Evolutionary conservation across 2,888 invertebrate genomes (phyloP).

Genomic region (Ypsolopha sequella): DNA sequence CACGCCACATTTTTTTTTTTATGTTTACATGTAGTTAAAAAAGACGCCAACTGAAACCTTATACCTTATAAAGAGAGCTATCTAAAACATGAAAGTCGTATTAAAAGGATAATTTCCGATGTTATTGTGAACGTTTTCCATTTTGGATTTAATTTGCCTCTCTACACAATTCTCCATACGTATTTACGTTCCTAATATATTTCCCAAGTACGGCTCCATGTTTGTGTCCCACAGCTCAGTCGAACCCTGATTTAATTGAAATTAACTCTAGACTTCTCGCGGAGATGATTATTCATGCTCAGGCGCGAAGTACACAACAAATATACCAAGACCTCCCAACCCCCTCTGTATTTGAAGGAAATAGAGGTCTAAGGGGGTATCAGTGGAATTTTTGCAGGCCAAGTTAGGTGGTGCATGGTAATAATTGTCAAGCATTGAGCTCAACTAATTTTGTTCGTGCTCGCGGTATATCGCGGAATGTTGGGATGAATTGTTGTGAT

Average conservation of each 20-base stretch:
- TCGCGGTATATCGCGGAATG: background rate
- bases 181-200: too few relatives aligned
- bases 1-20: too few relatives aligned
- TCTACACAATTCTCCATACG: too few relatives aligned
- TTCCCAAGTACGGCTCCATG: too few relatives aligned
- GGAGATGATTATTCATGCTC: conserved; percentile 2
- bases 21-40: too few relatives aligned
- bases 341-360: background rate
- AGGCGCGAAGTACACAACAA: background rate
- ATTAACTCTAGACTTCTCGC: conserved; percentile 1
- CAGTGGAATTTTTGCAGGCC: background rate
- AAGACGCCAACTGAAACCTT: too few relatives aligned
- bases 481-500: background rate
- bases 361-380: background rate
- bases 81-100: too few relatives aligned
- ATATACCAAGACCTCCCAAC: background rate
- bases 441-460: conserved; percentile 1
- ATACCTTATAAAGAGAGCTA: too few relatives aligned
- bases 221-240: background rate
- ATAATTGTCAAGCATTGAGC: background rate
- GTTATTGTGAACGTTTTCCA: too few relatives aligned
- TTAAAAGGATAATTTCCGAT: too few relatives aligned
- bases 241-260: conserved; percentile 2
- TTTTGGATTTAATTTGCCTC: too few relatives aligned
- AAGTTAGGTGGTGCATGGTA: background rate